Evolutionary conservation across 2,888 invertebrate genomes (phyloP).

Genomic region (Chromoteleia sp.): DNA sequence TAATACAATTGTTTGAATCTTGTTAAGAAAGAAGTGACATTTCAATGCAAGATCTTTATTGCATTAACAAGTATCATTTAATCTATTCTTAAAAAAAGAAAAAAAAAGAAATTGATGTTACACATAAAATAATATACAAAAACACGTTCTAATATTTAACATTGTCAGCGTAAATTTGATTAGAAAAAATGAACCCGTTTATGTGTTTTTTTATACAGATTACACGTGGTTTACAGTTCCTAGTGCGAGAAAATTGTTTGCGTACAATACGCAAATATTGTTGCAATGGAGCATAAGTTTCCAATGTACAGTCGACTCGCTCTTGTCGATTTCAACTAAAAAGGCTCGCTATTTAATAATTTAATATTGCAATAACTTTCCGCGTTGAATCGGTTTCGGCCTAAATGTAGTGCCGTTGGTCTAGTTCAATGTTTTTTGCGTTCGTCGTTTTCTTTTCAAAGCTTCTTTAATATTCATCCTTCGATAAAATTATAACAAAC

Average conservation of each 20-base stretch:
- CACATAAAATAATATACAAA: too few species aligned
- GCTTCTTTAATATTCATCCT: slow-evolving; percentile 1
- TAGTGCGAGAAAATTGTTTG: slow-evolving; percentile 31
- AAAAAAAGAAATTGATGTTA: too few species aligned
- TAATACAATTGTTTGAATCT: too few species aligned
- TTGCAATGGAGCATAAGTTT: slow-evolving; percentile 43
- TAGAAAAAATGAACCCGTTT: slow-evolving; percentile 11
- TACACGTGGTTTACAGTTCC: slow-evolving; percentile 47
- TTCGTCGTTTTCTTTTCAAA: background rate
- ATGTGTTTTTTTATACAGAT: slow-evolving; percentile 25
- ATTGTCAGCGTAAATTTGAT: slow-evolving; percentile 4
- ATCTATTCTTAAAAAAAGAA: too few species aligned
- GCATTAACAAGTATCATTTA: too few species aligned
- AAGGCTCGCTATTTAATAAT: slow-evolving; percentile 33
- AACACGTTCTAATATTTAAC: too few species aligned
- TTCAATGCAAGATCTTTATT: too few species aligned
- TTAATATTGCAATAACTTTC: slow-evolving; percentile 50
- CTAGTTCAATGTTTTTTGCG: slow-evolving; percentile 44
- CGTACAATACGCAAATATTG: slow-evolving; percentile 29
- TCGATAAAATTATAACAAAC: background rate
- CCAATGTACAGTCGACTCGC: slow-evolving; percentile 49
- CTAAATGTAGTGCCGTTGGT: slow-evolving; percentile 56
- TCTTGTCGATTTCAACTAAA: slow-evolving; percentile 34
- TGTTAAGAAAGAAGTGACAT: too few species aligned
- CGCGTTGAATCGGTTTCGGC: slow-evolving; percentile 19